Base-by-base conservation (phyloP, 1,140 invertebrate genomes). In the Macrobrachium nipponense region DNA sequence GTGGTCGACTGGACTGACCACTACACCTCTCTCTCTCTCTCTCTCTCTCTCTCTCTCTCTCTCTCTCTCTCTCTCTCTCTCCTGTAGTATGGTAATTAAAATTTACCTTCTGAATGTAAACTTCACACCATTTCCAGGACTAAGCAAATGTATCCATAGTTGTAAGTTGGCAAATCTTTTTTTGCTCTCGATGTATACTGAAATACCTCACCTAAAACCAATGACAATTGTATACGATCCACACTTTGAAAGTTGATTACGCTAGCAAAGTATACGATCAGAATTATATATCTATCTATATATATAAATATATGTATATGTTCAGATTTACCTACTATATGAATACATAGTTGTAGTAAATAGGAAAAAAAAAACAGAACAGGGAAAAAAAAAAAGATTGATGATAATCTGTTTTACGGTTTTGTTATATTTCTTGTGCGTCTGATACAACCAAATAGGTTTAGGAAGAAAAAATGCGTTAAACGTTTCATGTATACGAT, bases 111-210 rank as follows among this genome's bases (percentile, higher is more conserved):
- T 79, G 20, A 43, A 23, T 60, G 70, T 75, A 62, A 61, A 75
- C n/a, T 62, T 18, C 68, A 27, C 68, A 70, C 51, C 62, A 62
- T 80, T 86, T 86, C 68, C 83, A 70, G 79, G 58, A 85, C 51
- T 85, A 15, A 79, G 82, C 23, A 62, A 68, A 64, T 73, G 83
- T 86, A 80, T 86, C 83, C 83, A 80, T 86, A 86, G 66, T 43
- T 73, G 51, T 86, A 86, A 86, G 77, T 59, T 51, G 72, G 27
- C 66, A 77, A 51, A 23, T 86, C 62, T 82, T 80, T 79, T 70
- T 44, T 77, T 62, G 36, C 70, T 83, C 66, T 86, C 43, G 77
- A 80, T 86, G 77, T 86, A 73, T 80, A 86, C 68, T 80, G 68
- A 80, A 79, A 80, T 79, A 86, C 77, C 77, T 80, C 75, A 85